Evolutionary conservation across 2,797 vertebrate genomes (phyloP).

Genomic region (Sebastes alutus): DNA sequence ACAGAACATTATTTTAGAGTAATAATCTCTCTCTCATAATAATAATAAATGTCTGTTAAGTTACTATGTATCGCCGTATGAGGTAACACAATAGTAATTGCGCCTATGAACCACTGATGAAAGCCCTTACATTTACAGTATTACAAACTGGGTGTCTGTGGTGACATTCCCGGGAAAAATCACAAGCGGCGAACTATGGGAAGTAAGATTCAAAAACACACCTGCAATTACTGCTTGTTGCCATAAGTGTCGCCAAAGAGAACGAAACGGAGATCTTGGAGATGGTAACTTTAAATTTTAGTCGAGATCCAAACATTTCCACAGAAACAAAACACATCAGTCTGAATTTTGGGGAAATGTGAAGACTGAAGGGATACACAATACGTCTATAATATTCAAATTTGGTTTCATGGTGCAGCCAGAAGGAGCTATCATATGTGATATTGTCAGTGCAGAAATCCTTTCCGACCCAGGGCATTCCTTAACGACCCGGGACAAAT

Average conservation of each 20-base stretch:
- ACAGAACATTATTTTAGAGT: not conserved
- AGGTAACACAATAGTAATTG: not conserved
- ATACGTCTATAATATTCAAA: not conserved
- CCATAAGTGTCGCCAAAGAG: too few species aligned
- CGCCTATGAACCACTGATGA: too few species aligned
- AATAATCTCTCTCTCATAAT: not conserved
- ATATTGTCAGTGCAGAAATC: not conserved
- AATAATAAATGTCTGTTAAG: not conserved
- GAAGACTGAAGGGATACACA: not conserved
- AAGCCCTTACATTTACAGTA: too few species aligned
- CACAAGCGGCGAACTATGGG: too few species aligned
- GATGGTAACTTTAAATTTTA: not conserved
- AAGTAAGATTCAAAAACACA: too few species aligned
- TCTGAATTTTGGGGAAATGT: not conserved
- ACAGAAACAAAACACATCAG: not conserved
- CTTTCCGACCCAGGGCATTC: not conserved
- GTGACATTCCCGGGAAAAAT: too few species aligned
- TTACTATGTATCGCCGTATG: not conserved
- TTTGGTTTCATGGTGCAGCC: not conserved
- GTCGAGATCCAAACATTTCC: not conserved
- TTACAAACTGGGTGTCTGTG: too few species aligned
- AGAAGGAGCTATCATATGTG: not conserved
- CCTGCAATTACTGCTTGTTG: too few species aligned
- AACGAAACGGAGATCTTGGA: too few species aligned
- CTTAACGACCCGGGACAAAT: too few species aligned